These are phyloP conservation scores for Solen grandis DNA, from an alignment of 1,140 invertebrate species.

Conservation along the genomic window DNA sequence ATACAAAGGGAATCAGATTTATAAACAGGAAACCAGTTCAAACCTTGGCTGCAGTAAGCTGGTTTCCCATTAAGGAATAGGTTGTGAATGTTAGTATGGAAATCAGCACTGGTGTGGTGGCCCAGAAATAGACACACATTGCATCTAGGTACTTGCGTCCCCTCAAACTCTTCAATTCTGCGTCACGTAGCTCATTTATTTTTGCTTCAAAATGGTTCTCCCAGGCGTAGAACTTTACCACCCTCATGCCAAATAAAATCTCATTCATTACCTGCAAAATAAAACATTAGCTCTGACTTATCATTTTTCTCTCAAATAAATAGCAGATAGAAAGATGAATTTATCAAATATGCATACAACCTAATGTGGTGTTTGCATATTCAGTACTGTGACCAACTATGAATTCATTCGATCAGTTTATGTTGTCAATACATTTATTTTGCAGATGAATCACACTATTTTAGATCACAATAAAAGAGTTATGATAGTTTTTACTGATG, in stretches of 20 bases:
- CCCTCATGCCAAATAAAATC: constrained; percentile 91
- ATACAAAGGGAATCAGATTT: not conserved
- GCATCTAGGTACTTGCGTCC: constrained; percentile 98
- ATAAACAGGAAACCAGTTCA: not conserved
- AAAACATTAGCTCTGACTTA: not conserved
- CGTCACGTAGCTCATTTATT: constrained; percentile 81
- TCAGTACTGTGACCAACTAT: too few relatives aligned
- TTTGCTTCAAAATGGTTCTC: constrained; percentile 91
- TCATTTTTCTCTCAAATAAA: too few relatives aligned
- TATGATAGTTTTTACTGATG: too few relatives aligned
- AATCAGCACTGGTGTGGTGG: constrained; percentile 97
- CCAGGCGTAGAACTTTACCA: constrained; percentile 97
- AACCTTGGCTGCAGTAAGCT: constrained; percentile 92
- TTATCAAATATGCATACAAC: too few relatives aligned
- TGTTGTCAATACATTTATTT: too few relatives aligned
- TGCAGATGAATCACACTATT: too few relatives aligned
- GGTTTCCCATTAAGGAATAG: constrained; percentile 91
- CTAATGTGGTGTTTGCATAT: too few relatives aligned
- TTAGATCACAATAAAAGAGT: too few relatives aligned
- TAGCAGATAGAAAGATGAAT: too few relatives aligned
- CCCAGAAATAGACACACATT: constrained; percentile 99
- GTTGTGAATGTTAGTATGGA: constrained; percentile 94
- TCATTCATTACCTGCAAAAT: constrained; percentile 88
- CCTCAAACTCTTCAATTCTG: constrained; percentile 77
- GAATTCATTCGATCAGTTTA: too few relatives aligned